phyloP scores from a whole-genome alignment of 2,113 vertebrate species.

The Microcebus ravelobensis region DNA sequence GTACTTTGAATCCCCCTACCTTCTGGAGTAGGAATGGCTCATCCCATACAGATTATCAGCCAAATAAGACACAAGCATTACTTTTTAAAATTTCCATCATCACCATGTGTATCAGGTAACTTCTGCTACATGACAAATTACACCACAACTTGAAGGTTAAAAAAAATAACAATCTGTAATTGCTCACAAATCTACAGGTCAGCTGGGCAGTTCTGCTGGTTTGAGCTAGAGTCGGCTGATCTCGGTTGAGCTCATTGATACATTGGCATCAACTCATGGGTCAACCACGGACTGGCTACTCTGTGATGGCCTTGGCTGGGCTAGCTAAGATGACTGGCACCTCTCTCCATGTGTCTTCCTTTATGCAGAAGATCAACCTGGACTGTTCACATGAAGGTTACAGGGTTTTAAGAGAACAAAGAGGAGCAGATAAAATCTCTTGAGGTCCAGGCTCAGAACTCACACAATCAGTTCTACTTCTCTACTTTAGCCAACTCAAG shows the following conservation, averaged over 20 bases:
- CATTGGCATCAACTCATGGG: neutral
- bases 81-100: neutral
- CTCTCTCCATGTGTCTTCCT: neutral
- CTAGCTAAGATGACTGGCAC: neutral
- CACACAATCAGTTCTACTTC: neutral
- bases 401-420: neutral
- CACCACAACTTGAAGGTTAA: neutral
- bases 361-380: neutral
- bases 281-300: neutral
- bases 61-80: neutral
- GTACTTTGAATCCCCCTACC: neutral
- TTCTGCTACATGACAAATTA: neutral
- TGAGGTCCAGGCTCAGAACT: neutral
- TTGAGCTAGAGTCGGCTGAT: neutral
- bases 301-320: neutral
- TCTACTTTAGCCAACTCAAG: neutral
- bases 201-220: neutral
- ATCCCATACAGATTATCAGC: neutral
- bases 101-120: neutral
- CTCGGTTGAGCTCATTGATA: neutral
- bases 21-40: neutral
- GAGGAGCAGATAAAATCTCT: neutral
- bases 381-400: neutral
- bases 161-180: neutral
- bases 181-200: neutral